phyloP scores from a whole-genome alignment of 2,888 invertebrate species.

The Drosophila kambysellisi region DNA sequence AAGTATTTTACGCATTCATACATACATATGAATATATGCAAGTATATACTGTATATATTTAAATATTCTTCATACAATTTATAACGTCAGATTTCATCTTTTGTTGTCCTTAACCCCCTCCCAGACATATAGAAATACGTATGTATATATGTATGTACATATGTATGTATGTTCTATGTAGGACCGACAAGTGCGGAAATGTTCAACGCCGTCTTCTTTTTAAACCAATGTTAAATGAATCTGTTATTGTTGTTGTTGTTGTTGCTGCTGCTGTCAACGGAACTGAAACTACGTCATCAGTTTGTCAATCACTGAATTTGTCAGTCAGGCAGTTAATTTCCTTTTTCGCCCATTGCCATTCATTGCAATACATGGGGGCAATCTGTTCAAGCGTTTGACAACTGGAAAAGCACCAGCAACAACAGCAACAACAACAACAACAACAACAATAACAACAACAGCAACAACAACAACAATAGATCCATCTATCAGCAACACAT shows the following conservation, averaged over 20 bases:
- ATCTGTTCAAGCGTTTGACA: slow-evolving; percentile 34
- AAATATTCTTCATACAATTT: not conserved
- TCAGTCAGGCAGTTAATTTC: slow-evolving; percentile 31
- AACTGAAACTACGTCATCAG: slow-evolving; percentile 35
- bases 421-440: not conserved
- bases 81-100: not conserved
- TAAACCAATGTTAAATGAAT: slow-evolving; percentile 33
- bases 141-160: too few relatives aligned
- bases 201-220: not conserved
- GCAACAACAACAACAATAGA: not conserved
- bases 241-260: slow-evolving; percentile 9
- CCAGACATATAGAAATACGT: not conserved
- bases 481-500: slow-evolving; percentile 12
- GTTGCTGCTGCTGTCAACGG: slow-evolving; percentile 22
- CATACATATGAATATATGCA: not conserved
- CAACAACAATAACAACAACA: slow-evolving; percentile 1
- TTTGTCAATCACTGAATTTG: slow-evolving; percentile 16
- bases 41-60: not conserved
- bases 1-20: not conserved
- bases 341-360: slow-evolving; percentile 38
- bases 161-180: too few relatives aligned
- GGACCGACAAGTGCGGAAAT: slow-evolving; percentile 19
- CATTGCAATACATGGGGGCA: slow-evolving; percentile 40
- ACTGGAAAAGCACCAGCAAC: not conserved
- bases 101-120: not conserved